Percentiles rank a stretch among this genome's conserved stretches.
Evolutionary conservation across 64 coral and sea anemone species (phyloP).

Genomic region (Anthopleura sola): DNA sequence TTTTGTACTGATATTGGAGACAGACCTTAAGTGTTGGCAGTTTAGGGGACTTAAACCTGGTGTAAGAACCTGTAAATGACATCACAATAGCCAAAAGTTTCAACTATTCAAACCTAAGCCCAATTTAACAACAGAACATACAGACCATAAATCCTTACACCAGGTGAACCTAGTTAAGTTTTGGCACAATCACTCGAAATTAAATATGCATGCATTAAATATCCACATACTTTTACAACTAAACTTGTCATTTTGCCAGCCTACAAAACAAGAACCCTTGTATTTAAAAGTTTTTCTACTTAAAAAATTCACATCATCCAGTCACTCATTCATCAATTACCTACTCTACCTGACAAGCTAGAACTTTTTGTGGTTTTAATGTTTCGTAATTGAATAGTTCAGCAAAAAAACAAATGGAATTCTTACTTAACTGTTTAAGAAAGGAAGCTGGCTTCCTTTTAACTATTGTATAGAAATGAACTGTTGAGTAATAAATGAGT

Average conservation of each 20-base stretch:
- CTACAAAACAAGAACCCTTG: neutral
- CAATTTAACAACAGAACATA: no score
- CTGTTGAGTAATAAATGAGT: neutral
- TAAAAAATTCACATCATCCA: neutral
- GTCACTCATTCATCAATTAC: neutral
- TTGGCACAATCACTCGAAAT: neutral
- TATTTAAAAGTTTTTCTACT: neutral
- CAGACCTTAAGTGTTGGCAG: neutral
- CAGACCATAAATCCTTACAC: no score
- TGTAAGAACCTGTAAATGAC: no score
- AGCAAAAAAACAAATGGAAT: neutral
- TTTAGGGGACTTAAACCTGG: no score
- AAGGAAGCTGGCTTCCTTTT: neutral
- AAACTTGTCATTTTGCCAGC: neutral
- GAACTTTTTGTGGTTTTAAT: neutral
- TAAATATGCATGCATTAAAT: neutral
- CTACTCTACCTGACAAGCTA: neutral
- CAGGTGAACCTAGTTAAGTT: neutral
- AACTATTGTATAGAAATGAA: neutral
- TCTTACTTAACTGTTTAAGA: neutral
- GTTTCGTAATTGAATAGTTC: neutral
- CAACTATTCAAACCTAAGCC: no score
- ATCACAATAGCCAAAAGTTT: no score
- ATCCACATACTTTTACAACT: neutral
- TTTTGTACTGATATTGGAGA: neutral